A percentile compares a stretch with the other conserved stretches of the same genome.
These are phyloP conservation scores for Hucho hucho DNA, from an alignment of 2,113 vertebrate species.

Conservation along the genomic window DNA sequence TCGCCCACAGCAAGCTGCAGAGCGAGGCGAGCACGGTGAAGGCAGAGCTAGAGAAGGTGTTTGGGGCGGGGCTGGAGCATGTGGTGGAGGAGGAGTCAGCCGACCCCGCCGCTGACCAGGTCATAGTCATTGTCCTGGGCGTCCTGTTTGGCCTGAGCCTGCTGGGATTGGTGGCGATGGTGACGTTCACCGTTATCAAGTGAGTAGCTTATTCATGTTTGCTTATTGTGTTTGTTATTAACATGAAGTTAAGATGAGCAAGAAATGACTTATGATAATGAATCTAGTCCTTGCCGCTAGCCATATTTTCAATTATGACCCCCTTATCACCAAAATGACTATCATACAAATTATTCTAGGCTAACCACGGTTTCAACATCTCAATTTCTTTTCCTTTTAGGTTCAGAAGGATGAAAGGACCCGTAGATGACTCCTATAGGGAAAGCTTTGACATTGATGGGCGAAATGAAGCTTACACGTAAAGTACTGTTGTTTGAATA, in stretches of 20 bases:
- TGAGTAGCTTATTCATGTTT: conserved; percentile 36
- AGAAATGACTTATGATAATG: too few species aligned
- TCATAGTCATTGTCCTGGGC: conserved; percentile 43
- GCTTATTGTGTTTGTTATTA: not conserved
- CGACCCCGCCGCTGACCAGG: not conserved
- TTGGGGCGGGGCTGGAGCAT: conserved; percentile 28
- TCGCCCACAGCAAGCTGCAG: conserved; percentile 67
- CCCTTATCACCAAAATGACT: not conserved
- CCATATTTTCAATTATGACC: too few species aligned
- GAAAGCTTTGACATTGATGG: not conserved
- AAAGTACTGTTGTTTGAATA: not conserved
- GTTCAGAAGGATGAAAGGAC: conserved; percentile 18
- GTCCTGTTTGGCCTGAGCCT: conserved; percentile 56
- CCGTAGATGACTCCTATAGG: not conserved
- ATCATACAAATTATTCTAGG: too few species aligned
- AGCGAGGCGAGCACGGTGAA: conserved; percentile 54
- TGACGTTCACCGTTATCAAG: conserved; percentile 39
- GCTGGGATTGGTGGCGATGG: conserved; percentile 46
- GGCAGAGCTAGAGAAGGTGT: conserved; percentile 55
- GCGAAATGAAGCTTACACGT: rapidly evolving
- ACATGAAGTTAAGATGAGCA: too few species aligned
- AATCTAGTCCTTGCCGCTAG: too few species aligned
- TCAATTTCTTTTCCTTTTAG: conserved; percentile 23
- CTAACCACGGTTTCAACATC: not conserved
- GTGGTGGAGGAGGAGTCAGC: conserved; percentile 4